phyloP scores from a whole-genome alignment of 2,797 vertebrate genomes.

The Odontamblyopus lacepedii region DNA sequence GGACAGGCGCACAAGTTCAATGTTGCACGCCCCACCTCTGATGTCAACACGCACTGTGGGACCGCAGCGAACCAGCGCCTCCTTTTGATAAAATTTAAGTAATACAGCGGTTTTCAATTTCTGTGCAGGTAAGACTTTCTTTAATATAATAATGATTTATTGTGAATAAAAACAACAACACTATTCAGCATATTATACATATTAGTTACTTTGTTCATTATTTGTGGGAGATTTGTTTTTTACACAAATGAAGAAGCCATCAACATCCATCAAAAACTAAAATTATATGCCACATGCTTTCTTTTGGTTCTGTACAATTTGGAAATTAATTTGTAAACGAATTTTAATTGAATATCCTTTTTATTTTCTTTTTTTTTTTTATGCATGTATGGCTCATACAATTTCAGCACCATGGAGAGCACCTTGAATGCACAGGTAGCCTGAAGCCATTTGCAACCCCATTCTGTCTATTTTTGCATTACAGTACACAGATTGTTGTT shows the following conservation, averaged over 20 bases:
- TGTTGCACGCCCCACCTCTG: conserved; percentile 75
- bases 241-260: neutral
- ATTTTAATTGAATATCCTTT: neutral
- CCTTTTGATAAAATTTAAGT: conserved; percentile 23
- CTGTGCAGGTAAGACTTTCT: conserved; percentile 28
- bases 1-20: conserved; percentile 21
- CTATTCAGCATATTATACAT: neutral
- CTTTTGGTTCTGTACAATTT: neutral
- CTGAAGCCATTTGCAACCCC: neutral
- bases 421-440: neutral
- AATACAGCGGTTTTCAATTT: conserved; percentile 47
- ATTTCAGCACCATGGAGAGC: conserved; percentile 79
- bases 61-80: conserved; percentile 49
- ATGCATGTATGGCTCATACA: neutral
- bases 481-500: neutral
- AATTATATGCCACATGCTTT: neutral
- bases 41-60: conserved; percentile 78
- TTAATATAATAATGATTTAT: neutral
- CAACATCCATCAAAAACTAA: neutral
- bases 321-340: neutral
- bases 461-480: neutral
- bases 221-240: neutral
- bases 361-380: neutral
- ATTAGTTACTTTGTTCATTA: neutral
- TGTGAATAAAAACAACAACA: neutral